Conservation (phyloP, 2,888 invertebrate species). For the Catocala sponsa region DNA sequence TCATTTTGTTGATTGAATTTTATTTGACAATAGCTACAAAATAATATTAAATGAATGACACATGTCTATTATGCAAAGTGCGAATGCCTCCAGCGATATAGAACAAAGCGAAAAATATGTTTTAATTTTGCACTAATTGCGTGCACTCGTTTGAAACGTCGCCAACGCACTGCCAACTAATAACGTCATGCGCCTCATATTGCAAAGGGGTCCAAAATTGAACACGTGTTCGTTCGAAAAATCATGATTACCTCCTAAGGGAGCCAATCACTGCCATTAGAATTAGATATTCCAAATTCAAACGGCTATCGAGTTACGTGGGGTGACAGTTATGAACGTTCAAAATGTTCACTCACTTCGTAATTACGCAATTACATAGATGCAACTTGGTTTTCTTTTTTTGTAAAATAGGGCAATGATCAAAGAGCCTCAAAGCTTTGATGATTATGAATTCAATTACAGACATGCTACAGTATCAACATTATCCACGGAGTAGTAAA, state of each 20-base stretch:
- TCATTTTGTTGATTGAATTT: no score
- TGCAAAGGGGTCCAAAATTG: constrained; percentile 80
- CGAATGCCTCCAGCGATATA: neutral
- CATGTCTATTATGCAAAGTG: no score
- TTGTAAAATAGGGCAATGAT: constrained; percentile 48
- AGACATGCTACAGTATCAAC: constrained; percentile 32
- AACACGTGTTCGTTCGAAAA: constrained; percentile 86
- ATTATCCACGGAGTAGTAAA: no score
- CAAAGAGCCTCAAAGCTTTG: constrained; percentile 53
- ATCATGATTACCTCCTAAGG: constrained; percentile 86
- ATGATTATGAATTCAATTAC: constrained; percentile 35
- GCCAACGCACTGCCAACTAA: constrained; percentile 55
- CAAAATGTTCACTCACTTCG: constrained; percentile 52
- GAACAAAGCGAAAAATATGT: constrained; percentile 45
- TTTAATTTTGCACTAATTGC: constrained; percentile 55
- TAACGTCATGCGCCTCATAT: constrained; percentile 71
- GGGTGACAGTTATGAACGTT: constrained; percentile 72
- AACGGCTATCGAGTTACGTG: constrained; percentile 80
- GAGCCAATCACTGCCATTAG: constrained; percentile 86
- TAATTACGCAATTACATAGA: constrained; percentile 53
- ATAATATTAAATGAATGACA: no score
- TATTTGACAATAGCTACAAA: no score
- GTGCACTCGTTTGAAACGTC: constrained; percentile 38
- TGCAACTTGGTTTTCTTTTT: constrained; percentile 36
- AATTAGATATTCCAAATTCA: constrained; percentile 85